These are phyloP conservation scores for Caenorhabditis doughertyi DNA, from an alignment of 2,888 invertebrate genomes.

Conservation along the genomic window DNA sequence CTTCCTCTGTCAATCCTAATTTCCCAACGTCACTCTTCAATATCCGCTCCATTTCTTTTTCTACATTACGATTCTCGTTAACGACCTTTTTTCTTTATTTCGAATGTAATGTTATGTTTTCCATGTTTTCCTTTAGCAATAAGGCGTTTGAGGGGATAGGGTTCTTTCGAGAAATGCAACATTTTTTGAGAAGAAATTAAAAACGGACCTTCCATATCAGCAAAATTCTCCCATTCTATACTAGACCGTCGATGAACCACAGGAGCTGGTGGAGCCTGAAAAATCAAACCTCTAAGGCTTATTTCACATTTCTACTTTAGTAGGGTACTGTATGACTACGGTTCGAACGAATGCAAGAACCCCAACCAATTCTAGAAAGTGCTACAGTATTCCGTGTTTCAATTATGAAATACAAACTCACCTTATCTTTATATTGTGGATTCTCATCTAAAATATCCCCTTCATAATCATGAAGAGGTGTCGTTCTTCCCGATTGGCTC, in stretches of 20 bases:
- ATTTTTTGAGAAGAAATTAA: too few relatives aligned
- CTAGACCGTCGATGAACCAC: conserved; percentile 80
- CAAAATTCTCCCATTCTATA: conserved; percentile 82
- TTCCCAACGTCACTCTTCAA: conserved; percentile 22
- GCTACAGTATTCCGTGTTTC: too few relatives aligned
- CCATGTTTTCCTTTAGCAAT: neutral
- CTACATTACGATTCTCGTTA: neutral
- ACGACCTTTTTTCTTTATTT: neutral
- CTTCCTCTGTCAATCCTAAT: neutral
- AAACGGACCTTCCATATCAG: conserved; percentile 71
- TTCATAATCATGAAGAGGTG: conserved; percentile 71
- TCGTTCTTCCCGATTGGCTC: conserved; percentile 63
- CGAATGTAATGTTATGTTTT: neutral
- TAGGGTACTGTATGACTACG: too few relatives aligned
- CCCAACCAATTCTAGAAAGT: too few relatives aligned
- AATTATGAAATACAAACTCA: neutral
- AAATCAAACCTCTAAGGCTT: too few relatives aligned
- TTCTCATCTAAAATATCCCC: conserved; percentile 79
- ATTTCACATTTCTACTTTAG: too few relatives aligned
- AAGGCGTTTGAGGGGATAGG: neutral
- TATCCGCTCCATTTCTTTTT: conserved; percentile 23
- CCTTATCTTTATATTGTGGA: conserved; percentile 75
- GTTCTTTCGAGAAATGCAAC: too few relatives aligned
- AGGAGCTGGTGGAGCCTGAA: conserved; percentile 79
- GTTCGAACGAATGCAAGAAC: too few relatives aligned